A percentile compares a stretch with the other conserved stretches of the same genome.
Conservation (phyloP, 30 jellyfish, hydroid and myxozoan species). For the Nemopilema nomurai region DNA sequence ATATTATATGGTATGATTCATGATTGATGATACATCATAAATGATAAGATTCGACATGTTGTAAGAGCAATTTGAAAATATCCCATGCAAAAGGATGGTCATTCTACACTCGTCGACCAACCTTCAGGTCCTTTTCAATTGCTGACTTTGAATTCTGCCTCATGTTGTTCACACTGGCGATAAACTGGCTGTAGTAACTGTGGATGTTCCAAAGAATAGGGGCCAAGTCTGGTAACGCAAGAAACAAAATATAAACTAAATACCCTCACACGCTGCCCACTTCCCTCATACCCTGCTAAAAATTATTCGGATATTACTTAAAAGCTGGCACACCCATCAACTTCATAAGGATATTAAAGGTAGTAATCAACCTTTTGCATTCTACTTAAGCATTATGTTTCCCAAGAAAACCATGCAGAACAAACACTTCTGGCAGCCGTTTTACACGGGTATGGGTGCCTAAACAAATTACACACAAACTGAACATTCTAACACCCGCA, state of each 20-base stretch:
- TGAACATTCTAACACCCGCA: no score
- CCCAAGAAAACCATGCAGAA: no score
- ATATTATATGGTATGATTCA: not conserved
- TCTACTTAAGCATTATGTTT: no score
- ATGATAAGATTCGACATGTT: not conserved
- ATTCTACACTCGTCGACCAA: not conserved
- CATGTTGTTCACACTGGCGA: constrained; percentile 36
- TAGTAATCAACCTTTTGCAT: no score
- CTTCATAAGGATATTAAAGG: no score
- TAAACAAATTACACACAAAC: no score
- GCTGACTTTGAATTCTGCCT: constrained; percentile 40
- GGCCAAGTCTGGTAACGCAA: constrained; percentile 28
- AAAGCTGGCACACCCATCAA: no score
- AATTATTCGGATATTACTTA: no score
- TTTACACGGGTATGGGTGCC: no score
- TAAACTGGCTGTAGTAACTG: constrained; percentile 74
- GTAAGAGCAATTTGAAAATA: no score
- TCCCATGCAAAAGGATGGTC: no score
- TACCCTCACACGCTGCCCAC: not conserved
- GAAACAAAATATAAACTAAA: constrained; percentile 1
- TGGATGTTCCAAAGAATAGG: constrained; percentile 65
- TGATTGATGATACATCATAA: not conserved
- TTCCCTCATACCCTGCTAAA: not conserved
- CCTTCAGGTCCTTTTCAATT: constrained; percentile 91
- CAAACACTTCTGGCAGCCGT: no score